Percentiles rank a stretch among this genome's conserved stretches.
phyloP scores from a whole-genome alignment of 2,797 vertebrate genomes.

The Nothura maculosa region DNA sequence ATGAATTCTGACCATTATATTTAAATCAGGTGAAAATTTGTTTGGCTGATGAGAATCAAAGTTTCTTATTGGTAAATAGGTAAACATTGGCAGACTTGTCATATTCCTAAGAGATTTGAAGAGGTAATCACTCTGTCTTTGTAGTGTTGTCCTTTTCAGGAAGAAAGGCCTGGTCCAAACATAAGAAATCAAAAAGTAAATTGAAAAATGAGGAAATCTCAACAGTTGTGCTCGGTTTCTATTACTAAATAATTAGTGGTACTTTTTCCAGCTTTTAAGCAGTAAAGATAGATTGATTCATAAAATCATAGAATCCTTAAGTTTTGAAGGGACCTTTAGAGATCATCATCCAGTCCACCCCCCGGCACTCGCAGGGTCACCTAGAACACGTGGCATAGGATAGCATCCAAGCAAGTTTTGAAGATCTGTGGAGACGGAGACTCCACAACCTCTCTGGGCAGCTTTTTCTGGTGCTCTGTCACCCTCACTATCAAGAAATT shows the following conservation, averaged over 20 bases:
- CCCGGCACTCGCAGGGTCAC: too few relatives aligned
- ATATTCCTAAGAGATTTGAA: neutral
- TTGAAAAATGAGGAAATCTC: neutral
- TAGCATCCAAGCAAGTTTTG: too few relatives aligned
- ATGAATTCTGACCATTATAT: neutral
- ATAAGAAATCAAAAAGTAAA: neutral
- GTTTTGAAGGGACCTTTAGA: too few relatives aligned
- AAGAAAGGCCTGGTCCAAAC: neutral
- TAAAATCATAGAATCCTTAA: too few relatives aligned
- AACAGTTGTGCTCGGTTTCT: neutral
- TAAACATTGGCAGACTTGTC: constrained; percentile 3
- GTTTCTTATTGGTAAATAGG: constrained; percentile 46
- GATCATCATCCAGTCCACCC: too few relatives aligned
- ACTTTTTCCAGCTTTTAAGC: constrained; percentile 15
- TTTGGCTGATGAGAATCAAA: constrained; percentile 5
- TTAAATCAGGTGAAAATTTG: constrained; percentile 23
- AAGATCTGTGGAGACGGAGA: too few relatives aligned
- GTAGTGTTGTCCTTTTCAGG: neutral
- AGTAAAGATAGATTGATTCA: neutral
- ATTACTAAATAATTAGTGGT: neutral
- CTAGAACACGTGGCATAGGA: too few relatives aligned
- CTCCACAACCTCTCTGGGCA: too few relatives aligned
- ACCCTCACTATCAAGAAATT: too few relatives aligned
- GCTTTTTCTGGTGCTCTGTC: too few relatives aligned
- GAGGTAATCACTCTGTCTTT: constrained; percentile 26